Percentiles rank a stretch among this genome's conserved stretches.
Evolutionary conservation across 53 echinoderm and acorn worm genomes (phyloP).

Genomic region (Mesocentrotus franciscanus): DNA sequence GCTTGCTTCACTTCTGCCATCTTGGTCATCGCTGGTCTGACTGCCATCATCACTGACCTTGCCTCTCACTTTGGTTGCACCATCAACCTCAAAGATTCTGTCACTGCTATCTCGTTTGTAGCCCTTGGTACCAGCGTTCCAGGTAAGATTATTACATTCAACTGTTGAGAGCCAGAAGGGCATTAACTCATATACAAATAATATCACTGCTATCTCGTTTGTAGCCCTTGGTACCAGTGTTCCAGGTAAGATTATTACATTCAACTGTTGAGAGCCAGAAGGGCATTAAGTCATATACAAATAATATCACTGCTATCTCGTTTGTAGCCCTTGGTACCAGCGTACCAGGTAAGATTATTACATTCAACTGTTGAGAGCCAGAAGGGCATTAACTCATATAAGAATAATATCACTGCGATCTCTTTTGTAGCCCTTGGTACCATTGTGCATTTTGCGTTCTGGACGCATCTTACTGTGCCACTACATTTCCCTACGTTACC

Average conservation of each 20-base stretch:
- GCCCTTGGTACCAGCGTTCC: constrained; percentile 98
- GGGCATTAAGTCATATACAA: not conserved
- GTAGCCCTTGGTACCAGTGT: constrained; percentile 92
- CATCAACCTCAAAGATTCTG: constrained; percentile 82
- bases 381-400: not conserved
- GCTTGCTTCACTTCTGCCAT: constrained; percentile 93
- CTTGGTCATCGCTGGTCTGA: constrained; percentile 83
- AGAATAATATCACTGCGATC: constrained; percentile 5
- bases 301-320: not conserved
- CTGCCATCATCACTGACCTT: constrained; percentile 89
- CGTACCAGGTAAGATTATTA: constrained; percentile 78
- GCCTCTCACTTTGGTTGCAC: constrained; percentile 97
- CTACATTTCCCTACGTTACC: no score
- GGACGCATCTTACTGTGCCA: no score
- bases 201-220: not conserved
- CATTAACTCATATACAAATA: not conserved
- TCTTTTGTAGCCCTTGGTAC: constrained; percentile 73
- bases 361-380: not conserved
- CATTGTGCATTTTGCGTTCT: no score
- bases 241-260: constrained; percentile 72
- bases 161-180: not conserved
- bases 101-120: constrained; percentile 98
- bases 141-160: constrained; percentile 68
- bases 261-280: not conserved
- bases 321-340: constrained; percentile 86